Base-by-base conservation (phyloP, 2,888 invertebrate species). In the Eudemis profundana region DNA sequence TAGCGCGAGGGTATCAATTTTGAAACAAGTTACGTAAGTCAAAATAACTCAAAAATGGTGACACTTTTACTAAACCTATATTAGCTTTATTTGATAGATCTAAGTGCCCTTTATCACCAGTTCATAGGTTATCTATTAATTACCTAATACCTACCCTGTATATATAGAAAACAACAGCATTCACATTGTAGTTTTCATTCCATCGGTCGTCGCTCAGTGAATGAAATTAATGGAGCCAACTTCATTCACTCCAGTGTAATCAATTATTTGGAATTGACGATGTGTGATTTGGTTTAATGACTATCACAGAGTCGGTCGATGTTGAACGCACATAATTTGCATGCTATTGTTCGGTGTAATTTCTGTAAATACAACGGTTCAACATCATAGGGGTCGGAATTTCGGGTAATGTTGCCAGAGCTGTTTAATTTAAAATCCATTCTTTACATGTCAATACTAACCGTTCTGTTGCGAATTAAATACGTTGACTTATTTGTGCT, bases 201-300 rank as follows among this genome's bases (percentile, higher is more conserved):
- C 23, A 8, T 29, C 3, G 8, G 10, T 29, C 2, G 29, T 2
- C 29, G 29, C 29, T 8, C 33, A 33, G 33, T 8, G 33, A 10
- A 1, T 10, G 10, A 33, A 50, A 50, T 29, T 27, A 40, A 23
- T 40, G 21, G 47, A 36, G 15, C 36, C 15, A 62, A 19, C 29
- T 60, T 27, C 38, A 29, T 50, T 42, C 14, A 19, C 10, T 53
- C 17, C n/a, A 49, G 27, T n/a, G 21, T 59, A 38, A 59, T 65
- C 59, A 59, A 65, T 65, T 53, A 61, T 61, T 63, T 44, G 64
- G 33, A 23, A 44, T 49, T 57, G 27, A 19, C n/a, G 33, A 19
- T 33, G 46, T 57, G 64, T 59, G 46, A 56, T 56, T 49, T 29
- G 47, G 56, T 57, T 46, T 19, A 60, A 29, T 19, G 38, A 50